phyloP scores from a whole-genome alignment of 2,888 invertebrate species.

The Polymixis lichenea region DNA sequence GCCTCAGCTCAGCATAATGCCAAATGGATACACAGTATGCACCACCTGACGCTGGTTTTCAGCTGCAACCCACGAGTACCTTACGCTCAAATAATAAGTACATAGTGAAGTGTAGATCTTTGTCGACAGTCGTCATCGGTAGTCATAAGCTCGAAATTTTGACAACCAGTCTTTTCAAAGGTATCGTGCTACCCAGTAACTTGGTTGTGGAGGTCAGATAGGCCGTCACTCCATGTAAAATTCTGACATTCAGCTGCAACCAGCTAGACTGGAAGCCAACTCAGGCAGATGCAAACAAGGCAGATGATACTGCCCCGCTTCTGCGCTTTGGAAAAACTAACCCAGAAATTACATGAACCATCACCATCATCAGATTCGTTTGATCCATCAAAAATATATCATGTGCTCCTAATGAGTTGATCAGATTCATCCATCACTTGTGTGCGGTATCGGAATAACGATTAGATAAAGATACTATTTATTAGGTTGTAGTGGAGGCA shows the following conservation, averaged over 20 bases:
- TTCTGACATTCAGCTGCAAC: too few species aligned
- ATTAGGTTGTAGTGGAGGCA: constrained; percentile 33
- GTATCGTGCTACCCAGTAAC: not conserved
- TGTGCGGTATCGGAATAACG: constrained; percentile 35
- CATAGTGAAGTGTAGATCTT: too few species aligned
- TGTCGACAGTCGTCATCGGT: not conserved
- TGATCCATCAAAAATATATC: constrained; percentile 29
- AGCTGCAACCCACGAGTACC: too few species aligned
- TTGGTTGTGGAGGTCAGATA: not conserved
- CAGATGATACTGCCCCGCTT: not conserved
- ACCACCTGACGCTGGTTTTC: too few species aligned
- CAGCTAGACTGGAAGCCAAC: too few species aligned
- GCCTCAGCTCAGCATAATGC: too few species aligned
- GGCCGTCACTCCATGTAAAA: too few species aligned
- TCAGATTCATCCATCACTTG: constrained; percentile 52
- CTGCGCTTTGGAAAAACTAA: not conserved
- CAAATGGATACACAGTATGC: too few species aligned
- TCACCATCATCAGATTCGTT: constrained; percentile 14
- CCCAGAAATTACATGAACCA: not conserved
- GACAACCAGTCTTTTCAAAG: not conserved
- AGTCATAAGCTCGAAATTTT: not conserved
- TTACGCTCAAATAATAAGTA: too few species aligned
- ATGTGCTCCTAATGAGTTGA: constrained; percentile 21
- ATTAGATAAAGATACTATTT: constrained; percentile 44
- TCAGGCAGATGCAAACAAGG: too few species aligned